These are phyloP conservation scores for Rhodeus uyekii DNA, from an alignment of 2,797 vertebrate genomes.

Conservation along the genomic window DNA sequence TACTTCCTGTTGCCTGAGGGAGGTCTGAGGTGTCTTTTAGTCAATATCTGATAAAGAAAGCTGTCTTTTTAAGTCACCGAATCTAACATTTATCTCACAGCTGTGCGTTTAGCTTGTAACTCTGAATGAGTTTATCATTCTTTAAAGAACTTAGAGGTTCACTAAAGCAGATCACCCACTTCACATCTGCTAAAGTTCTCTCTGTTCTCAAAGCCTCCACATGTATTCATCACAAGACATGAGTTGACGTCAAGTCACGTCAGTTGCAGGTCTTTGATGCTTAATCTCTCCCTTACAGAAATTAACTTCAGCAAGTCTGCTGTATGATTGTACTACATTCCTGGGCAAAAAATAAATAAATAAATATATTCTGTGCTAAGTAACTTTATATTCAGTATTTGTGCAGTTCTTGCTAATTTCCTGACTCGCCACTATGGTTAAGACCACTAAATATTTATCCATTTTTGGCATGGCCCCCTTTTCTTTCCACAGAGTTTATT, in stretches of 20 bases:
- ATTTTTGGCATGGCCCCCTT: neutral
- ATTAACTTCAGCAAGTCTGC: neutral
- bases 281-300: neutral
- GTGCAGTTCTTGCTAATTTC: neutral
- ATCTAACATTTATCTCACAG: slow-evolving; percentile 23
- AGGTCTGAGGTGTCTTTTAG: slow-evolving; percentile 25
- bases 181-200: slow-evolving; percentile 50
- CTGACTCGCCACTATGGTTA: neutral
- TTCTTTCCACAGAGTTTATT: neutral
- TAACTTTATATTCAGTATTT: neutral
- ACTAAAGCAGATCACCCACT: slow-evolving; percentile 33
- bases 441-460: neutral
- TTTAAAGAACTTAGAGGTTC: slow-evolving; percentile 20
- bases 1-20: slow-evolving; percentile 1
- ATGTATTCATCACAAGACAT: neutral
- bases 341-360: neutral
- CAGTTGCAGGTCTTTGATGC: neutral
- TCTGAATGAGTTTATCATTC: slow-evolving; percentile 21
- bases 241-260: neutral
- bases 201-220: neutral
- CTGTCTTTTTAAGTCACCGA: slow-evolving; percentile 10
- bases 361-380: neutral
- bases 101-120: slow-evolving; percentile 16
- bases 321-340: neutral
- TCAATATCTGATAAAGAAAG: slow-evolving; percentile 34